phyloP scores from a whole-genome alignment of 1,140 invertebrate genomes.

The Ostrea edulis region DNA sequence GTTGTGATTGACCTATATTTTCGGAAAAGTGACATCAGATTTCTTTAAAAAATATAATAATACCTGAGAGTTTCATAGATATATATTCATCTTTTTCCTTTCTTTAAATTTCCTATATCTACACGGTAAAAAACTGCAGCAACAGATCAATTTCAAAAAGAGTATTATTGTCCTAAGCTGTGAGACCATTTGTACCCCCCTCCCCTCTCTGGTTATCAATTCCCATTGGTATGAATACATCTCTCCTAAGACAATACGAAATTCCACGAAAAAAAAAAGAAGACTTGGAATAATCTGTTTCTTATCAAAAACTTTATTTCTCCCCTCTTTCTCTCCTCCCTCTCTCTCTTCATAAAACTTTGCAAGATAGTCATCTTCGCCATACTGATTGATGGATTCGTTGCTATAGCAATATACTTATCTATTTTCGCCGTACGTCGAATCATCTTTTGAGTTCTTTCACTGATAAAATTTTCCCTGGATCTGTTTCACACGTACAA shows the following conservation, averaged over 20 bases:
- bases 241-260: not conserved
- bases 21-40: no score
- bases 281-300: not conserved
- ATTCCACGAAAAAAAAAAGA: not conserved
- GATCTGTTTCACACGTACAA: constrained; percentile 50
- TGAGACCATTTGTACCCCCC: no score
- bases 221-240: no score
- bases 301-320: constrained; percentile 27
- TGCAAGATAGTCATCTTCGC: constrained; percentile 20
- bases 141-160: no score
- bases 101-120: no score
- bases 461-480: constrained; percentile 50
- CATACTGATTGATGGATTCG: constrained; percentile 11
- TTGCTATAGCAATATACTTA: constrained; percentile 58
- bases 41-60: no score
- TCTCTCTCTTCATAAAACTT: constrained; percentile 29
- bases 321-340: not conserved
- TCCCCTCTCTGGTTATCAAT: no score
- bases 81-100: no score
- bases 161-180: no score
- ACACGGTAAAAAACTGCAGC: no score
- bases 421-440: constrained; percentile 54
- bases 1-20: no score
- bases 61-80: no score
- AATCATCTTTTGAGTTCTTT: constrained; percentile 55